Evolutionary conservation across 2,888 invertebrate species (phyloP).

Genomic region (Drosophila anceps): DNA sequence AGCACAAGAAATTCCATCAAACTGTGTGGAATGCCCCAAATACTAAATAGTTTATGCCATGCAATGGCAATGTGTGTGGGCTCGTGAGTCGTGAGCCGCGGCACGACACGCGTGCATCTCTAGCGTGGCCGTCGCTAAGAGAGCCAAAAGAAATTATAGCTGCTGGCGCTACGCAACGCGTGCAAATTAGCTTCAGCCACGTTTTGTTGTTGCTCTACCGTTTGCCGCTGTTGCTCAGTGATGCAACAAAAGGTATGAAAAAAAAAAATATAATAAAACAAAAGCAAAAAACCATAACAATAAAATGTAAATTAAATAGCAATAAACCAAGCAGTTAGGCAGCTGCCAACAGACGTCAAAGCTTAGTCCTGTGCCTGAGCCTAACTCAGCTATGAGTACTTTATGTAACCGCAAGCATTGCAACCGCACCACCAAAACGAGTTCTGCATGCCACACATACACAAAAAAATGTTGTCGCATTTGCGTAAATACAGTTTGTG

Average conservation of each 20-base stretch:
- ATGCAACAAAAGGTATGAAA: slow-evolving; percentile 30
- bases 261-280: slow-evolving; percentile 11
- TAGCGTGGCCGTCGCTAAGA: not conserved
- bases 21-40: not conserved
- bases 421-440: slow-evolving; percentile 47
- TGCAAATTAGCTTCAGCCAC: slow-evolving; percentile 62
- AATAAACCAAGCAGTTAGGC: slow-evolving; percentile 22
- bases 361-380: slow-evolving; percentile 44
- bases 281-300: slow-evolving; percentile 35
- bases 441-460: slow-evolving; percentile 54
- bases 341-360: slow-evolving; percentile 13
- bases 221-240: slow-evolving; percentile 24
- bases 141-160: slow-evolving; percentile 31
- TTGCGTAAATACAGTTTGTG: slow-evolving; percentile 56
- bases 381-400: slow-evolving; percentile 33
- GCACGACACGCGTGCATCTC: slow-evolving; percentile 30
- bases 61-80: not conserved
- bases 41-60: not conserved
- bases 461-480: slow-evolving; percentile 25
- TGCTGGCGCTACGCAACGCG: slow-evolving; percentile 65
- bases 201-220: slow-evolving; percentile 26
- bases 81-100: slow-evolving; percentile 11
- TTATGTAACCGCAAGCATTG: slow-evolving; percentile 57
- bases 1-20: not conserved
- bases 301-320: slow-evolving; percentile 70